Base-by-base conservation (phyloP, 1,140 invertebrate genomes). In the Stegodyphus dumicola region DNA sequence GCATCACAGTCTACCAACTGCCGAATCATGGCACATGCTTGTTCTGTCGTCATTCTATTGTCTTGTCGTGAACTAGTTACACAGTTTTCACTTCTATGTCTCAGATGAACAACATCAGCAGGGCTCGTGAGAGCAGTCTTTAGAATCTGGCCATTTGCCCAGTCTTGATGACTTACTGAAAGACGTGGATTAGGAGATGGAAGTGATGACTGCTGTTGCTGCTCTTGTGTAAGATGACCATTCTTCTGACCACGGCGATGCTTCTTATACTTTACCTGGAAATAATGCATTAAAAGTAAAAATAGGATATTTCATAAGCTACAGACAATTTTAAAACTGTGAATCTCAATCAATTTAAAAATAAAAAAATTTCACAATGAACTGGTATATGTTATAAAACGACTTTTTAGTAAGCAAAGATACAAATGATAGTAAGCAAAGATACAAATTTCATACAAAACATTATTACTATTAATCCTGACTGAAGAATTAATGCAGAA, bases 231-330 rank as follows among this genome's bases (percentile, higher is more conserved):
- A 52, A 89, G 66, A 54, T 88, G 87, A 18, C 92, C 93, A 89
- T 91, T 92, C n/a, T 87, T 89, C 13, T 83, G 89, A 56, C 85
- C 89, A 90, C 98, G 97, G 92, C 97, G 97, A 91, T 98, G 96
- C 91, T 99, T 99, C 92, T 98, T 98, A 92, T 99, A 99, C 92
- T 99, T 99, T 9, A 99, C 96, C 94, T 95, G 88, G 18, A 87
- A 81, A 64, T 49, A 52, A 53, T 33, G 33, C 33, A 33, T 33
- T 33, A 33, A 33, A 33, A 33, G 33, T 33, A 33, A 33, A 33
- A 3, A 33, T 33, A 33, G 3, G 33, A 1, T 1, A 33, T 33
- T 33, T 33, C 33, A 33, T 33, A 33, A 33, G 33, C 1, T 33
- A 33, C 3, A 33, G 3, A 3, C 33, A 33, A 1, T 33, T 33